These are phyloP conservation scores for Acanthochromis polyacanthus DNA, from an alignment of 2,113 vertebrate species.

Conservation along the genomic window DNA sequence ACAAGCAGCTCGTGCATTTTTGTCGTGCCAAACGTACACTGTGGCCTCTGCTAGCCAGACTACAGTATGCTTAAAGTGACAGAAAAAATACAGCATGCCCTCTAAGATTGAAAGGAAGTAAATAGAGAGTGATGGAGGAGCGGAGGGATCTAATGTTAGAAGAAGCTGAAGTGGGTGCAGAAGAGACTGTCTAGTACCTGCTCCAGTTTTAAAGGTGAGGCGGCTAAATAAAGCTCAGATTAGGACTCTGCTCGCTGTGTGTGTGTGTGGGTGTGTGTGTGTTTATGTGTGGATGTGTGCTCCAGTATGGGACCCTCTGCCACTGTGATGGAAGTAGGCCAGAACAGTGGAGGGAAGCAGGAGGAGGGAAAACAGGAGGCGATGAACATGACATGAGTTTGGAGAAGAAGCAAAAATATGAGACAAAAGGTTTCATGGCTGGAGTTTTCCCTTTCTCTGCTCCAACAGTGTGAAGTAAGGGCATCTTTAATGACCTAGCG, in stretches of 20 bases:
- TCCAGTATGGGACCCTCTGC: slow-evolving; percentile 40
- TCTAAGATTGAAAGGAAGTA: slow-evolving; percentile 16
- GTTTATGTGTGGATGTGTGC: slow-evolving; percentile 3
- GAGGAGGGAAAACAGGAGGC: slow-evolving; percentile 26
- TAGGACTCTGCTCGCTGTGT: slow-evolving; percentile 49
- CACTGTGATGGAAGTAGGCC: slow-evolving; percentile 72
- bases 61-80: background rate
- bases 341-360: slow-evolving; percentile 50
- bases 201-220: slow-evolving; percentile 81
- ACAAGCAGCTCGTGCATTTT: slow-evolving; percentile 21
- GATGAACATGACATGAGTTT: slow-evolving; percentile 29
- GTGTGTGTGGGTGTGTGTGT: slow-evolving; percentile 30
- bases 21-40: slow-evolving; percentile 8
- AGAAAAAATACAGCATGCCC: slow-evolving; percentile 8
- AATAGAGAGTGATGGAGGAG: slow-evolving; percentile 24
- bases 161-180: slow-evolving; percentile 26
- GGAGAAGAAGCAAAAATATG: background rate
- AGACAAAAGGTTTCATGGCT: slow-evolving; percentile 22
- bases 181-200: slow-evolving; percentile 60
- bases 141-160: slow-evolving; percentile 35
- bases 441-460: slow-evolving; percentile 11
- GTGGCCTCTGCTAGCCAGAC: background rate
- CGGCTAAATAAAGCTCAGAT: slow-evolving; percentile 75
- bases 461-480: background rate
- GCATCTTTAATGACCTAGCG: slow-evolving; percentile 29